Evolutionary conservation across 2,888 invertebrate species (phyloP).

Genomic region (Mythimna impura): DNA sequence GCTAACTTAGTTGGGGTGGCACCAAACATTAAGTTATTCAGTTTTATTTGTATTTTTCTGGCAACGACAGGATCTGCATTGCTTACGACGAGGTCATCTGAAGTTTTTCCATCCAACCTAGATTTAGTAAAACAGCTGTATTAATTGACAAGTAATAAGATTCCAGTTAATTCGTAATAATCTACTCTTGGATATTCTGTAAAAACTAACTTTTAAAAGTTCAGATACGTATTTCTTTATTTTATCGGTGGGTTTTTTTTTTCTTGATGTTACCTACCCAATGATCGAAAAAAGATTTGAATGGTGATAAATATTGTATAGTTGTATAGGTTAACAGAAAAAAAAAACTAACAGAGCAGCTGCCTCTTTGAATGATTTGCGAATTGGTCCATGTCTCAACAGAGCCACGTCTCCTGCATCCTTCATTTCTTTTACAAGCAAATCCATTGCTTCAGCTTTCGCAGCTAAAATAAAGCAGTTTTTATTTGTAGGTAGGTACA

Average conservation of each 20-base stretch:
- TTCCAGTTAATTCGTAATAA: no score
- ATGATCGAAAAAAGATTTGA: background rate
- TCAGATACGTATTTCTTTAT: background rate
- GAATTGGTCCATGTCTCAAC: conserved; percentile 81
- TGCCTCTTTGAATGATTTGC: conserved; percentile 78
- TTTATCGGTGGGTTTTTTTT: no score
- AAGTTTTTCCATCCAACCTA: conserved; percentile 79
- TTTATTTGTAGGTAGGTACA: background rate
- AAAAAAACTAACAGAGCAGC: conserved; percentile 74
- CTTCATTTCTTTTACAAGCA: conserved; percentile 75
- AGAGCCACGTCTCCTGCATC: conserved; percentile 73
- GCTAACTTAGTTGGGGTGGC: conserved; percentile 70
- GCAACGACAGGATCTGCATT: conserved; percentile 80
- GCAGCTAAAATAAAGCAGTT: conserved; percentile 68
- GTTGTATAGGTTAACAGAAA: background rate
- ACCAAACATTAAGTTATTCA: conserved; percentile 74
- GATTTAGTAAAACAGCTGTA: conserved; percentile 1
- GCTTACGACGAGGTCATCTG: conserved; percentile 75
- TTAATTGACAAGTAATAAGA: background rate
- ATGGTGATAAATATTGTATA: background rate
- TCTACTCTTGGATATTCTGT: background rate
- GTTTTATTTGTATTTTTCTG: conserved; percentile 84
- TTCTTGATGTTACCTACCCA: no score
- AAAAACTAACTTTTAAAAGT: background rate
- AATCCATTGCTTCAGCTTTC: conserved; percentile 78